Evolutionary conservation across 2,797 vertebrate species (phyloP).

Genomic region (Takifugu rubripes): DNA sequence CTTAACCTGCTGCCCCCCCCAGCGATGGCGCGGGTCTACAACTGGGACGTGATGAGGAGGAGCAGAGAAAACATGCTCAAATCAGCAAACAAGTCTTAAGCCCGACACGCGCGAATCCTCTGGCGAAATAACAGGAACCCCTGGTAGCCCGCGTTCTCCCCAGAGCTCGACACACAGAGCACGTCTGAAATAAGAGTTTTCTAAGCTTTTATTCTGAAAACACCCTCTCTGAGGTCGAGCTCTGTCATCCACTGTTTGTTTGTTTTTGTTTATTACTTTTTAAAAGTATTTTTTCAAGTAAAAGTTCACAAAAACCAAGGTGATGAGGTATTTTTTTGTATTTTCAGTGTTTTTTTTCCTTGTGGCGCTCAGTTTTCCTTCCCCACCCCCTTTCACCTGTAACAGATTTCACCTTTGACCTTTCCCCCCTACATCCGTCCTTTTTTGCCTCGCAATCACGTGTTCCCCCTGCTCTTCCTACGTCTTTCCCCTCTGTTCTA

Average conservation of each 20-base stretch:
- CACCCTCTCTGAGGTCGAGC: conserved; percentile 10
- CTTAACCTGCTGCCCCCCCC: conserved; percentile 48
- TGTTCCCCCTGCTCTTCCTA: not conserved
- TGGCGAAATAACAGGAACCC: conserved; percentile 19
- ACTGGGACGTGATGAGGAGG: conserved; percentile 98
- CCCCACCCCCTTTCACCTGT: conserved; percentile 3
- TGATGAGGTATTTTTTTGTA: conserved; percentile 61
- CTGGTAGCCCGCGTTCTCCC: conserved; percentile 31
- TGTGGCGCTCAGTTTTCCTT: conserved; percentile 14
- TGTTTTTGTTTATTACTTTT: conserved; percentile 78
- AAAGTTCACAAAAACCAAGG: conserved; percentile 67
- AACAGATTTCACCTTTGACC: not conserved
- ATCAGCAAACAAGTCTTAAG: conserved; percentile 82
- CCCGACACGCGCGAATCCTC: conserved; percentile 1
- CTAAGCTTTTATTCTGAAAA: not conserved
- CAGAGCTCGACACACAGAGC: conserved; percentile 5
- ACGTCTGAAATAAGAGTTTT: conserved; percentile 7
- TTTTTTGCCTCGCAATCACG: conserved; percentile 5
- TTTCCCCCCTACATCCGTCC: not conserved
- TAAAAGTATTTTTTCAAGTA: conserved; percentile 81
- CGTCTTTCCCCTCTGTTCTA: conserved; percentile 25
- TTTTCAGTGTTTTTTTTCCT: conserved; percentile 51
- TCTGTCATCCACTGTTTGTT: conserved; percentile 43
- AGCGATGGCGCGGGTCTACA: conserved; percentile 99
- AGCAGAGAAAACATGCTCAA: conserved; percentile 92